These are phyloP conservation scores for Dinothrombium tinctorium DNA, from an alignment of 1,140 invertebrate species.

Conservation along the genomic window DNA sequence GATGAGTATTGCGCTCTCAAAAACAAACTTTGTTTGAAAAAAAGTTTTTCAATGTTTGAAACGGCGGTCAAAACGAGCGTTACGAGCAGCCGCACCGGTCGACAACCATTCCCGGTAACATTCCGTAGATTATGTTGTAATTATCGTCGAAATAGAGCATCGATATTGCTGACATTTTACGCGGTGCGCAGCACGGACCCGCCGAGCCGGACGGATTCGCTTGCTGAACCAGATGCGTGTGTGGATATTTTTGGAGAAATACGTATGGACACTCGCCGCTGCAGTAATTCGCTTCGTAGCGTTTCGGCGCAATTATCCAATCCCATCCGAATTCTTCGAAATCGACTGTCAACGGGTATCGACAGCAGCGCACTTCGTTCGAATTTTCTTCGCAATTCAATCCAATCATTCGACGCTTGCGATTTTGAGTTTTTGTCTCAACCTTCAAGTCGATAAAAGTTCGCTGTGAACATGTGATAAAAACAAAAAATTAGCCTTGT, in stretches of 20 bases:
- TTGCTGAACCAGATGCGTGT: conserved; percentile 72
- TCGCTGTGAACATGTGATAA: too few relatives aligned
- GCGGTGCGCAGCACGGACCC: conserved; percentile 66
- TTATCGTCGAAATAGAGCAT: conserved; percentile 75
- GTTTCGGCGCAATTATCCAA: conserved; percentile 87
- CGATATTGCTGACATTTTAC: conserved; percentile 62
- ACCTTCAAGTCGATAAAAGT: conserved; percentile 55
- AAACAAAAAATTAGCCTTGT: too few relatives aligned
- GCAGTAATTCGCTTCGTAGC: conserved; percentile 90
- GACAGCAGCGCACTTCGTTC: conserved; percentile 55
- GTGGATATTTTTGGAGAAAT: conserved; percentile 67
- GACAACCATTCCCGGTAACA: conserved; percentile 73
- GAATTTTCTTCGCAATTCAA: conserved; percentile 49
- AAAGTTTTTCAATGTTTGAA: too few relatives aligned
- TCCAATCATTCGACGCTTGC: conserved; percentile 43
- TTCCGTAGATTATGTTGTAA: conserved; percentile 60
- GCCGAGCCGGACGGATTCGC: conserved; percentile 38
- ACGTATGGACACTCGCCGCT: conserved; percentile 72
- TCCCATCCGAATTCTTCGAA: conserved; percentile 94
- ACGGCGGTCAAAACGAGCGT: too few relatives aligned
- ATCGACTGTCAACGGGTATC: conserved; percentile 75
- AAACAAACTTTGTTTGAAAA: too few relatives aligned
- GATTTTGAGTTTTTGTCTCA: conserved; percentile 32
- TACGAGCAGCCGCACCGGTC: conserved; percentile 76
- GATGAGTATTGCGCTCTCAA: too few relatives aligned